Base-by-base conservation (phyloP, 2,113 vertebrate genomes). In the Oplegnathus fasciatus region DNA sequence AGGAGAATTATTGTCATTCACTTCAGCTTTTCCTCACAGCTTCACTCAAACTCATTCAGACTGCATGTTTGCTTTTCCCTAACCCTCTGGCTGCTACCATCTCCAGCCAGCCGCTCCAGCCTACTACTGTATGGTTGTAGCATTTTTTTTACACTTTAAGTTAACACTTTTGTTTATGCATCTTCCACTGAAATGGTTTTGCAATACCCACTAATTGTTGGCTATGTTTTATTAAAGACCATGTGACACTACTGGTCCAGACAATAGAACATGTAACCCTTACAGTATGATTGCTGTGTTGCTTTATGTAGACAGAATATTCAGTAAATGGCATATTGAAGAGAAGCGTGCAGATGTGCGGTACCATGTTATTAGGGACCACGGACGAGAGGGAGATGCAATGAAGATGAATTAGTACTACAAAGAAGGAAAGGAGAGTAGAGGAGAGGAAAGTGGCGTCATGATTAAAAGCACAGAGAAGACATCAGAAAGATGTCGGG, bases 21-120 rank as follows among this genome's bases (percentile, higher is more conserved):
- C 74, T 71, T 82, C 6, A 73, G 37, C 78, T 81, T 87, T 64
- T 50, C 61, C 34, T 48, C 75, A 34, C 58, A 65, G 22, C 7
- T 44, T 44, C 30, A 34, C 52, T 54, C 32, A 66, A 52, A 50
- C 52, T 40, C 66, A 60, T 37, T 74, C 5, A 75, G 54, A 58
- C 30, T 8, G 13, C 57, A 44, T 13, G 34, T 52, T 82, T 66
- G 24, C 54, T 52, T 69, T 55, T 65, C 44, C 24, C 17, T 34
- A 17, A 32, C 54, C 65, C 14, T 42, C 65, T 40, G 42, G 30
- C 78, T 34, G 66, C 50, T 50, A 64, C 68, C 13, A 17, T 60
- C 40, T 22, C 6, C 40, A 86, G 30, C 50, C 55, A 64, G 22
- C 15, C 55, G 9, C 66, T 75, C 17, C n/a, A 34, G 20, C 6